A percentile compares a stretch with the other conserved stretches of the same genome.
Conservation (phyloP, 1,140 invertebrate species). For the Aricia agestis region DNA sequence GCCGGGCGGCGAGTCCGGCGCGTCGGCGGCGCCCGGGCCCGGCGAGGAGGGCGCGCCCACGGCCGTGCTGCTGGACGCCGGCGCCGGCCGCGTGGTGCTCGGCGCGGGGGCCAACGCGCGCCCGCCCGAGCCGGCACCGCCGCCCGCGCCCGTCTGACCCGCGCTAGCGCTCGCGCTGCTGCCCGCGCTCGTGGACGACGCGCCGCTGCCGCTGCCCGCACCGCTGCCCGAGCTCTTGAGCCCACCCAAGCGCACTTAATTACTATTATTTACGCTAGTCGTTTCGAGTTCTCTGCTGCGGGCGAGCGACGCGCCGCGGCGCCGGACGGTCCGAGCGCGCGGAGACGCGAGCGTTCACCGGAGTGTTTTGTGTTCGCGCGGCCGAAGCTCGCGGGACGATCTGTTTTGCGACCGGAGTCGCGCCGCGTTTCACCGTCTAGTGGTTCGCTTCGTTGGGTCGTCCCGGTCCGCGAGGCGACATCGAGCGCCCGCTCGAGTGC, state of each 20-base stretch:
- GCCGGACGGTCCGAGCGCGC: slow-evolving; percentile 51
- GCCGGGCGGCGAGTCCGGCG: slow-evolving; percentile 47
- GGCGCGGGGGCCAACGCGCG: slow-evolving; percentile 83
- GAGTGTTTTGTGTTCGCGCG: slow-evolving; percentile 66
- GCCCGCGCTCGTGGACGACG: slow-evolving; percentile 61
- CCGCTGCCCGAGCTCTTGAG: slow-evolving; percentile 69
- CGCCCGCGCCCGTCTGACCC: slow-evolving; percentile 62
- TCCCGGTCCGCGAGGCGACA: slow-evolving; percentile 45
- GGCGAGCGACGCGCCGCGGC: slow-evolving; percentile 44
- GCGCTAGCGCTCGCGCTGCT: slow-evolving; percentile 70
- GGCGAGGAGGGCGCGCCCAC: slow-evolving; percentile 78
- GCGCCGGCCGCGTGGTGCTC: slow-evolving; percentile 91
- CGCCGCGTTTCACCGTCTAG: slow-evolving; percentile 47
- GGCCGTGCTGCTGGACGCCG: slow-evolving; percentile 87
- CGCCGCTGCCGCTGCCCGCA: slow-evolving; percentile 69
- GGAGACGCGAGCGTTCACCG: slow-evolving; percentile 58
- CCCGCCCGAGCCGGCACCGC: slow-evolving; percentile 54
- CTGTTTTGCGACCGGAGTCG: slow-evolving; percentile 66
- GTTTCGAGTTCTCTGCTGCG: slow-evolving; percentile 53
- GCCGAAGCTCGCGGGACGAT: slow-evolving; percentile 63
- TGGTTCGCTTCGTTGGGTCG: slow-evolving; percentile 45
- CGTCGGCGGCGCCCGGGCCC: slow-evolving; percentile 35
- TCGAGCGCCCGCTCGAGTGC: slow-evolving; percentile 43
- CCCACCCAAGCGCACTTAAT: slow-evolving; percentile 70
- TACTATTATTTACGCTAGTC: slow-evolving; percentile 64